These are phyloP conservation scores for Cephus runcator DNA, from an alignment of 2,888 invertebrate species.

Conservation along the genomic window DNA sequence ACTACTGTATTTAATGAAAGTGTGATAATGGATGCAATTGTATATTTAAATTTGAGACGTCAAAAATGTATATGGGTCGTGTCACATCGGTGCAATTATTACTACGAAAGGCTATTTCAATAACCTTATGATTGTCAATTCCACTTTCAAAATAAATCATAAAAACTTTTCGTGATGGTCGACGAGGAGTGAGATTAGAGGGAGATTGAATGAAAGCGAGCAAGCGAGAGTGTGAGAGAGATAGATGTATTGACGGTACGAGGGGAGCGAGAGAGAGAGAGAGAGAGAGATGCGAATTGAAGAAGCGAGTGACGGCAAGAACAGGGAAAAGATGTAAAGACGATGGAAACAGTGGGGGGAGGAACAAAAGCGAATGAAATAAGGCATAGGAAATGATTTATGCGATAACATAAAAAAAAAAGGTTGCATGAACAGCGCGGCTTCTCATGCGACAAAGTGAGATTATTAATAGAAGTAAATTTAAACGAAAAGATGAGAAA, in stretches of 20 bases:
- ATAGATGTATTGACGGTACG: not conserved
- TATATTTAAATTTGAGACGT: conserved; percentile 32
- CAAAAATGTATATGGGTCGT: conserved; percentile 50
- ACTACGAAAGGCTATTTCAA: conserved; percentile 61
- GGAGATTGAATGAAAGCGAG: conserved; percentile 30
- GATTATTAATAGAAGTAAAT: conserved; percentile 68
- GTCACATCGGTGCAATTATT: conserved; percentile 62
- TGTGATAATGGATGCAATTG: conserved; percentile 31
- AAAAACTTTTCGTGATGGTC: conserved; percentile 28
- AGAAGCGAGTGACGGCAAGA: conserved; percentile 54
- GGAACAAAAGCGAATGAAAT: conserved; percentile 42
- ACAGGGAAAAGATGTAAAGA: conserved; percentile 49
- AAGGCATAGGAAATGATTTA: conserved; percentile 9
- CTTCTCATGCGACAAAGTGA: conserved; percentile 69
- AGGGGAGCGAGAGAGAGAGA: conserved; percentile 6
- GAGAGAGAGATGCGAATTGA: conserved; percentile 30
- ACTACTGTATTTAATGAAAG: conserved; percentile 8
- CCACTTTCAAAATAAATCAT: conserved; percentile 62
- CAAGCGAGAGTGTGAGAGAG: conserved; percentile 21
- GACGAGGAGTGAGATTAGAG: conserved; percentile 1
- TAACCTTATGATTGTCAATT: conserved; percentile 66
- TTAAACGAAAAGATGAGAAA: conserved; percentile 56
- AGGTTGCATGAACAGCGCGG: conserved; percentile 63
- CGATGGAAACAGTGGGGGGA: conserved; percentile 27
- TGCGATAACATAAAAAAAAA: conserved; percentile 21